Conservation (phyloP, 2,113 vertebrate species). For the Sclerurus mexicanus region DNA sequence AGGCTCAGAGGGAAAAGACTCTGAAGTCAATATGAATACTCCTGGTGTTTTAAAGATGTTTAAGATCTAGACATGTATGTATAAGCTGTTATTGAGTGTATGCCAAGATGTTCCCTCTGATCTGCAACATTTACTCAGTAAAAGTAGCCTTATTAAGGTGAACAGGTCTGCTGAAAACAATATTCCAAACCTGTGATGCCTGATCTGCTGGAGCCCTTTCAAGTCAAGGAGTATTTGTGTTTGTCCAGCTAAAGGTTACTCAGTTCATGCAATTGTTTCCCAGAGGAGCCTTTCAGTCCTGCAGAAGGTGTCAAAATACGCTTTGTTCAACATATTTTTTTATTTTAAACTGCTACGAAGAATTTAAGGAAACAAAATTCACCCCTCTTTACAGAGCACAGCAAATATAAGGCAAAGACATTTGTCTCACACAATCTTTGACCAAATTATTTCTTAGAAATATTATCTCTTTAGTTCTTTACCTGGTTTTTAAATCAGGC, state of each 20-base stretch:
- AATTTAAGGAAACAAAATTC: background rate
- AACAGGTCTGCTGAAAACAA: background rate
- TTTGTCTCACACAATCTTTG: background rate
- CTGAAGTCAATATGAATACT: background rate
- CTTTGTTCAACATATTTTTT: background rate
- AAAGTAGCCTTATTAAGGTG: background rate
- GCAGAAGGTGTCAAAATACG: background rate
- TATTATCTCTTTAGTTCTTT: background rate
- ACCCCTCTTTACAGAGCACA: background rate
- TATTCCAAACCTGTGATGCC: background rate
- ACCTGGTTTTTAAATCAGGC: background rate
- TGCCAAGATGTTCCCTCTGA: background rate
- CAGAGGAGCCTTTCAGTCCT: background rate
- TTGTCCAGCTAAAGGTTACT: background rate
- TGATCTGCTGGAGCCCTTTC: background rate
- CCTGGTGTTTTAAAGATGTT: background rate
- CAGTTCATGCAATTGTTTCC: background rate
- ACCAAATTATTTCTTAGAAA: background rate
- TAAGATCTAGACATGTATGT: background rate
- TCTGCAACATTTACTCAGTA: background rate
- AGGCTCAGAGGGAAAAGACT: background rate
- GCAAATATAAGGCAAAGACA: background rate
- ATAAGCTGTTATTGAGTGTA: background rate
- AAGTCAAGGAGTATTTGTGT: background rate
- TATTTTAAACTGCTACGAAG: background rate